Percentiles rank a stretch among this genome's conserved stretches.
These are phyloP conservation scores for Dorcus hopei DNA, from an alignment of 2,888 invertebrate genomes.

Conservation along the genomic window DNA sequence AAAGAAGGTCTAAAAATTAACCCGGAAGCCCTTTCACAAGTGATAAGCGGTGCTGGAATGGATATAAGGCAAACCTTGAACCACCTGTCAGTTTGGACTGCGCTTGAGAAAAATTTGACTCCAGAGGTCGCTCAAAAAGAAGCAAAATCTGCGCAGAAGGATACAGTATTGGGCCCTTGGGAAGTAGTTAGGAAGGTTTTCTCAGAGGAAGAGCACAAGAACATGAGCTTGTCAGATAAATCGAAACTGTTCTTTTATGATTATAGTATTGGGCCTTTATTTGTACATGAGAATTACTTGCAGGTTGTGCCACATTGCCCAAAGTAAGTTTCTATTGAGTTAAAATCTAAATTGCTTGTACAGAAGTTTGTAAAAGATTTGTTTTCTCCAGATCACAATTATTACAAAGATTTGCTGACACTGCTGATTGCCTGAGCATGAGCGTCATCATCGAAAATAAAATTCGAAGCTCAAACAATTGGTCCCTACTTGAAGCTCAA, in stretches of 20 bases:
- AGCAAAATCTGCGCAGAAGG: constrained; percentile 68
- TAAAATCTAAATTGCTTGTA: neutral
- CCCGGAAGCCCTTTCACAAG: constrained; percentile 72
- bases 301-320: constrained; percentile 73
- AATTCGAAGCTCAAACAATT: constrained; percentile 77
- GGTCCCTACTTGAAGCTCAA: constrained; percentile 82
- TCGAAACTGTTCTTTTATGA: constrained; percentile 94
- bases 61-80: constrained; percentile 94
- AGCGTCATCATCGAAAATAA: constrained; percentile 82
- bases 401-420: constrained; percentile 66
- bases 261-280: constrained; percentile 92
- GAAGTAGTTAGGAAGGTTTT: constrained; percentile 90
- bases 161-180: constrained; percentile 89
- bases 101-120: constrained; percentile 54
- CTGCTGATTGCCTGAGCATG: constrained; percentile 81
- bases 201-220: constrained; percentile 71
- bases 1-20: constrained; percentile 84
- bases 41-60: constrained; percentile 84
- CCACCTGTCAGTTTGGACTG: constrained; percentile 78
- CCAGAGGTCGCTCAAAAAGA: constrained; percentile 56
- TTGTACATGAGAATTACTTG: constrained; percentile 97
- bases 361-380: neutral
- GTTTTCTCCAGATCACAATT: constrained; percentile 53
- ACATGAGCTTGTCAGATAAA: constrained; percentile 77
- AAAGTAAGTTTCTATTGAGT: constrained; percentile 52